Percentiles rank a stretch among this genome's conserved stretches.
phyloP scores from a whole-genome alignment of 2,113 vertebrate genomes.

The Polypterus senegalus region DNA sequence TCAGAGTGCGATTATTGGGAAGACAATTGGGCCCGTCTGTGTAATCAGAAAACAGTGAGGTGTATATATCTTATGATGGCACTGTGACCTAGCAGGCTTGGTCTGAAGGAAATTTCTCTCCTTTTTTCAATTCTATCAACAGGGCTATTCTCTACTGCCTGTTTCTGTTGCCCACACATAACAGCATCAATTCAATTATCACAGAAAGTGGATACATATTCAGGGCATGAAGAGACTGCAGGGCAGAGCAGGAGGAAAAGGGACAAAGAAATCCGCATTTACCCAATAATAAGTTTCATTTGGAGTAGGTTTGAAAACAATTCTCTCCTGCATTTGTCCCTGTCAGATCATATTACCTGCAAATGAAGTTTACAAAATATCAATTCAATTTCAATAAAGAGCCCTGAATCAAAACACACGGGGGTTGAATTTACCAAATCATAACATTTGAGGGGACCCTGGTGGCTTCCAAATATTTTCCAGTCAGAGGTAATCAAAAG shows the following conservation, averaged over 20 bases:
- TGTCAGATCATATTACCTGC: constrained; percentile 98
- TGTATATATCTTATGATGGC: constrained; percentile 62
- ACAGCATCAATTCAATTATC: constrained; percentile 97
- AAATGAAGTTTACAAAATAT: constrained; percentile 99
- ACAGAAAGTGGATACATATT: constrained; percentile 83
- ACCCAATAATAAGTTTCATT: constrained; percentile 98
- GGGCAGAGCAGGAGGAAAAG: constrained; percentile 40
- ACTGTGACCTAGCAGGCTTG: constrained; percentile 37
- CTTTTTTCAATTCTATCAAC: constrained; percentile 74
- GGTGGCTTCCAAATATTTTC: constrained; percentile 72
- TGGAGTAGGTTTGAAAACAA: constrained; percentile 93
- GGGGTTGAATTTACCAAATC: constrained; percentile 63
- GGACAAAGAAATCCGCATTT: constrained; percentile 92
- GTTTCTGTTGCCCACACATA: constrained; percentile 77
- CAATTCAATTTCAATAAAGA: constrained; percentile 96
- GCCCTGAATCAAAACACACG: constrained; percentile 57
- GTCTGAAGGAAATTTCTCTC: constrained; percentile 41
- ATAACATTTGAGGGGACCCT: constrained; percentile 79
- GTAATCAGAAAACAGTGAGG: constrained; percentile 81
- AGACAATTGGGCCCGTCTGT: constrained; percentile 66
- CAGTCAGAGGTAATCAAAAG: constrained; percentile 94
- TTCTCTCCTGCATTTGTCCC: constrained; percentile 96
- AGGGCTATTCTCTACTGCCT: constrained; percentile 71
- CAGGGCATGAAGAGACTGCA: constrained; percentile 64
- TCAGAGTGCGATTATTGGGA: constrained; percentile 64